Conservation (phyloP, 2,113 vertebrate genomes). For the Mesocricetus auratus region DNA sequence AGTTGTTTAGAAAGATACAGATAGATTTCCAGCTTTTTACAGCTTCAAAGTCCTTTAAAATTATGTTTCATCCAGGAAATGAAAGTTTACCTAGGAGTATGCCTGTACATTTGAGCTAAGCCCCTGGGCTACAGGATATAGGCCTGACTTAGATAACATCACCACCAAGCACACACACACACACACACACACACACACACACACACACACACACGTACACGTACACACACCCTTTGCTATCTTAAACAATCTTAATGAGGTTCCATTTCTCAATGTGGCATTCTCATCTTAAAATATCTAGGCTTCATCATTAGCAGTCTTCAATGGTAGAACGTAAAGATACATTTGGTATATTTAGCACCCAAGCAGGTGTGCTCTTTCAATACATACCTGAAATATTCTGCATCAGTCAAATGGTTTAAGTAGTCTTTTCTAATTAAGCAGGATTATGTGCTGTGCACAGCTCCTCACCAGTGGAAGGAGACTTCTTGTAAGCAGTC, state of each 20-base stretch:
- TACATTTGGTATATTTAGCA: slow-evolving; percentile 68
- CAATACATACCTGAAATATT: slow-evolving; percentile 66
- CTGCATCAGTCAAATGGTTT: slow-evolving; percentile 71
- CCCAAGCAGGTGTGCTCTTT: slow-evolving; percentile 66
- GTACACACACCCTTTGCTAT: background rate
- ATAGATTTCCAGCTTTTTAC: background rate
- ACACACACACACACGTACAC: background rate
- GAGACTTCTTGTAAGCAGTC: slow-evolving; percentile 47
- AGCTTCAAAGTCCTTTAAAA: background rate
- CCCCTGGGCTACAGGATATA: background rate
- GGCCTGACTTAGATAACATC: background rate
- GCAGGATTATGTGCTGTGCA: slow-evolving; percentile 66
- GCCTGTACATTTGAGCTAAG: too few relatives aligned
- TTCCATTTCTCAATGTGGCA: background rate
- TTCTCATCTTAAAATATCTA: slow-evolving; percentile 46
- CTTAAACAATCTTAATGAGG: background rate
- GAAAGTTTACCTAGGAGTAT: background rate
- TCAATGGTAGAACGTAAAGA: slow-evolving; percentile 31
- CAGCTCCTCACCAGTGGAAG: slow-evolving; percentile 67
- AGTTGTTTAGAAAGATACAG: slow-evolving; percentile 31
- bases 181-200: background rate
- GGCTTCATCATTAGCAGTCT: slow-evolving; percentile 31
- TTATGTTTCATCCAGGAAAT: background rate
- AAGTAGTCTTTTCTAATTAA: slow-evolving; percentile 77
- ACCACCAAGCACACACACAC: background rate